phyloP scores from a whole-genome alignment of 2,888 invertebrate species.

The Pristionchus fissidentatus region DNA sequence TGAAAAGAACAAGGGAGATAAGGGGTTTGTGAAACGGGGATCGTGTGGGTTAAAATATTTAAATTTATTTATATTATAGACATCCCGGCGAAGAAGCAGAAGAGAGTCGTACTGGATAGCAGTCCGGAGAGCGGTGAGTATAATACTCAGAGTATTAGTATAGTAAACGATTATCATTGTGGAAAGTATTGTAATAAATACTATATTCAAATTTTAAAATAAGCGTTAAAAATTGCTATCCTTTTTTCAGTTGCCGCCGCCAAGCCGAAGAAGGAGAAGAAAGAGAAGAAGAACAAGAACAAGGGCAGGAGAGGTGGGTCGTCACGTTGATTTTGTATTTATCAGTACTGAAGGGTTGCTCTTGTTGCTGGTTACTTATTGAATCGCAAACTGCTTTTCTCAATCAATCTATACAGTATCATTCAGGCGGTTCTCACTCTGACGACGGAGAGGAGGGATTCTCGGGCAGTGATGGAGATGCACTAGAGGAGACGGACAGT shows the following conservation, averaged over 20 bases:
- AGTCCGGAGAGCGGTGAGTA: constrained; percentile 21
- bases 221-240: background rate
- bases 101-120: constrained; percentile 24
- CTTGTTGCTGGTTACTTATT: background rate
- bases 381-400: background rate
- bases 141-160: too few relatives aligned
- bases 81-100: background rate
- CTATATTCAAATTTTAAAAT: background rate
- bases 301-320: constrained; percentile 3
- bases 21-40: background rate
- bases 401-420: background rate
- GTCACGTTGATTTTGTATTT: background rate
- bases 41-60: background rate
- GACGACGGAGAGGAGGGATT: constrained; percentile 41
- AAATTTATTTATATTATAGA: background rate
- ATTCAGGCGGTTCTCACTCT: constrained; percentile 22
- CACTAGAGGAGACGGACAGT: constrained; percentile 14
- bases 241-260: background rate
- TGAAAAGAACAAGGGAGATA: background rate
- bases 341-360: background rate
- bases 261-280: constrained; percentile 37
- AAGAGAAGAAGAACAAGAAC: constrained; percentile 35
- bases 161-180: too few relatives aligned
- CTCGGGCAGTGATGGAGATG: constrained; percentile 43
- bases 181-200: too few relatives aligned